phyloP scores from a whole-genome alignment of 2,113 vertebrate genomes.

The Ascaphus truei region DNA sequence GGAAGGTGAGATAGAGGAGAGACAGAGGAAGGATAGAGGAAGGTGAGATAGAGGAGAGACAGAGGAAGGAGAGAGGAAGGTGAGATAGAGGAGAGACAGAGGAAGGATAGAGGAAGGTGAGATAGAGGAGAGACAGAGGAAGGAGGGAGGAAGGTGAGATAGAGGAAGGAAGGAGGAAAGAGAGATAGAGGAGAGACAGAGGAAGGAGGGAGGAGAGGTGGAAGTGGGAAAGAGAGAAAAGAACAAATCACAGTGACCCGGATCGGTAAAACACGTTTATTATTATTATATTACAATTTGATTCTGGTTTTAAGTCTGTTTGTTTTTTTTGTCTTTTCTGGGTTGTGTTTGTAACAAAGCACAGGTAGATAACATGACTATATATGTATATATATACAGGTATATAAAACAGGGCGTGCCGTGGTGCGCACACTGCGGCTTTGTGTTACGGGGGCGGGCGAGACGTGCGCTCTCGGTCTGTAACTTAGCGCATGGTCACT shows the following conservation, averaged over 20 bases:
- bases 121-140: not conserved
- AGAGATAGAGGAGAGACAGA: not conserved
- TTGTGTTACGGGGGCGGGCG: constrained; percentile 22
- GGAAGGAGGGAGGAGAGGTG: not conserved
- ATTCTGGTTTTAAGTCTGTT: constrained; percentile 12
- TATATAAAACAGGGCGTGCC: constrained; percentile 23
- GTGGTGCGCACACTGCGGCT: constrained; percentile 20
- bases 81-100: too few species aligned
- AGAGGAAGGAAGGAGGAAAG: not conserved
- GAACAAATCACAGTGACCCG: constrained; percentile 37
- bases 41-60: too few species aligned
- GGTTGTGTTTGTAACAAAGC: constrained; percentile 24
- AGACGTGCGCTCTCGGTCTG: constrained; percentile 11
- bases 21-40: too few species aligned
- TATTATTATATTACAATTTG: constrained; percentile 37
- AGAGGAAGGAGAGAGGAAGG: too few species aligned
- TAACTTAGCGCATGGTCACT: too few species aligned
- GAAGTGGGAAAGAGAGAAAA: not conserved
- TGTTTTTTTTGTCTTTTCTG: constrained; percentile 9
- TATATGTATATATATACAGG: constrained; percentile 23
- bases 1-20: too few species aligned
- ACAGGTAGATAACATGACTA: constrained; percentile 24
- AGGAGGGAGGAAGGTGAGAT: not conserved
- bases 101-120: too few species aligned
- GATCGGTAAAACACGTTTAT: constrained; percentile 38